Evolutionary conservation across 1,140 invertebrate species (phyloP).

Genomic region (Pararge aegeria): DNA sequence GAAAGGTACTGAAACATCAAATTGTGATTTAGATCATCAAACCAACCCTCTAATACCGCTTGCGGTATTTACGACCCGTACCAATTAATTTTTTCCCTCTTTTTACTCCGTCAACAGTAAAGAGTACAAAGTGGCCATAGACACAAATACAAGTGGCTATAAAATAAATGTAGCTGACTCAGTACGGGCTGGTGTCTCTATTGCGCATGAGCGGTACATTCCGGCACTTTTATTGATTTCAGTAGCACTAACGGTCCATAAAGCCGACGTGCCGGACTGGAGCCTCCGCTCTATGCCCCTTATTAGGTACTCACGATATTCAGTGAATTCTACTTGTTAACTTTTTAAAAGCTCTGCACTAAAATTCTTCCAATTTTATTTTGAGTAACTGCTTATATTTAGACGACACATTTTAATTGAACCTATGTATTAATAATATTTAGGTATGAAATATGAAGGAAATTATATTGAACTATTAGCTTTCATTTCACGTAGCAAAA

Average conservation of each 20-base stretch:
- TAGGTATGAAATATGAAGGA: neutral
- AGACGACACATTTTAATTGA: neutral
- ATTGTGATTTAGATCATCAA: constrained; percentile 31
- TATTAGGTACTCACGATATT: constrained; percentile 65
- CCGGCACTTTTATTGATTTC: constrained; percentile 84
- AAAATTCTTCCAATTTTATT: neutral
- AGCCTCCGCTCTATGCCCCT: constrained; percentile 69
- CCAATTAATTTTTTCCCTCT: constrained; percentile 65
- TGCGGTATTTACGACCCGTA: constrained; percentile 43
- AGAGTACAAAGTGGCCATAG: constrained; percentile 77
- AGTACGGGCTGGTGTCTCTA: constrained; percentile 55
- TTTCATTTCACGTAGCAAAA: constrained; percentile 41
- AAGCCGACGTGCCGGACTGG: constrained; percentile 70
- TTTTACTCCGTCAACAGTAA: constrained; percentile 68
- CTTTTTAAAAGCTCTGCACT: constrained; percentile 41
- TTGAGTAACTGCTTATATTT: neutral
- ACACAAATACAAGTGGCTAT: constrained; percentile 78
- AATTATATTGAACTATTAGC: constrained; percentile 10
- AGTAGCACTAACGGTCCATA: constrained; percentile 82
- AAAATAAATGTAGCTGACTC: constrained; percentile 77
- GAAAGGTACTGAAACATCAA: constrained; percentile 26
- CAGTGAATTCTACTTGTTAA: constrained; percentile 62
- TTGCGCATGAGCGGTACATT: constrained; percentile 80
- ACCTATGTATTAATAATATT: neutral
- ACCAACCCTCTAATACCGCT: constrained; percentile 38